Evolutionary conservation across 1,140 invertebrate genomes (phyloP).

Genomic region (Conus betulinus): DNA sequence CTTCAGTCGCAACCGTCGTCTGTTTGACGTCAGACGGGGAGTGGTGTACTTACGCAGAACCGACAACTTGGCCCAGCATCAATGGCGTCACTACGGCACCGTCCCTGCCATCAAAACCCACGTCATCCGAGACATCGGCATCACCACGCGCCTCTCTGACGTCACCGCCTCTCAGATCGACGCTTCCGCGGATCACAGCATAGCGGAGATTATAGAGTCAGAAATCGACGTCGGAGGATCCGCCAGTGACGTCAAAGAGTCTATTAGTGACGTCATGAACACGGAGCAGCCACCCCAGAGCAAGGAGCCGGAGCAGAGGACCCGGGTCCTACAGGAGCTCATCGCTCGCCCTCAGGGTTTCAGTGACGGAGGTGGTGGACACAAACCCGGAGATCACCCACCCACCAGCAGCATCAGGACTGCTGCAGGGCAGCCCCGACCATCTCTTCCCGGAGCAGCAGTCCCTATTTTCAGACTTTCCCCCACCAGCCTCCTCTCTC

Average conservation of each 20-base stretch:
- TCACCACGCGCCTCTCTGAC: constrained; percentile 15
- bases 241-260: not conserved
- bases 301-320: not conserved
- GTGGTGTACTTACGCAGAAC: constrained; percentile 21
- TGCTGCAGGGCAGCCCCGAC: too few species aligned
- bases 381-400: not conserved
- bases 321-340: not conserved
- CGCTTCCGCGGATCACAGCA: not conserved
- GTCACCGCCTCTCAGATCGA: not conserved
- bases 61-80: not conserved
- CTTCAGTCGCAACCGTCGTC: too few species aligned
- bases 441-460: too few species aligned
- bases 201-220: not conserved
- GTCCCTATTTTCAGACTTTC: not conserved
- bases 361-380: not conserved
- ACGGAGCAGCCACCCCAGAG: not conserved
- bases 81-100: constrained; percentile 16
- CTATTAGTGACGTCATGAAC: not conserved
- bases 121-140: constrained; percentile 25
- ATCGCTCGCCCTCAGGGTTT: not conserved
- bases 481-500: not conserved
- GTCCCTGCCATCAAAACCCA: constrained; percentile 16
- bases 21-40: constrained; percentile 18
- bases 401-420: too few species aligned
- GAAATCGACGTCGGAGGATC: not conserved